Percentiles rank a stretch among this genome's conserved stretches.
Conservation (phyloP, 2,797 vertebrate genomes). For the Alosa sapidissima region DNA sequence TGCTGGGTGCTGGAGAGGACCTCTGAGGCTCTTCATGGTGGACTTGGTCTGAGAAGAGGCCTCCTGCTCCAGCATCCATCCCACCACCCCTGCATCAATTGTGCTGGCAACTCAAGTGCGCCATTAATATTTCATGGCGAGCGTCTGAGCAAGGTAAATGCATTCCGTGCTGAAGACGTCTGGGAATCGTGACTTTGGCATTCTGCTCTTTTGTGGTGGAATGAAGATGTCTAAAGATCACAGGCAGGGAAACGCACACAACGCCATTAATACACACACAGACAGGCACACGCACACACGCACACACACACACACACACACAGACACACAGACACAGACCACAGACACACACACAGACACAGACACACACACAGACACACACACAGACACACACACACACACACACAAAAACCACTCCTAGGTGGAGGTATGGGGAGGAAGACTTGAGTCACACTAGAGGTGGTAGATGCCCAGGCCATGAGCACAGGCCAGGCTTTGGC, state of each 20-base stretch:
- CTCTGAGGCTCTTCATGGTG: background rate
- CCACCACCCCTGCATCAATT: constrained; percentile 55
- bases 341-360: background rate
- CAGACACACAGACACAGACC: background rate
- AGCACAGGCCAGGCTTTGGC: background rate
- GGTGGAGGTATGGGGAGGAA: background rate
- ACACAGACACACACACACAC: background rate
- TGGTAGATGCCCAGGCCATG: background rate
- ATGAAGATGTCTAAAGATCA: constrained; percentile 57
- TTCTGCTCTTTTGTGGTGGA: constrained; percentile 60
- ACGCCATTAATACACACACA: background rate
- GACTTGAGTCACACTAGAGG: background rate
- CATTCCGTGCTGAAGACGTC: constrained; percentile 63
- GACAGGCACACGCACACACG: no score
- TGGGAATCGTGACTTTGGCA: constrained; percentile 54
- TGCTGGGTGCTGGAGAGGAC: background rate
- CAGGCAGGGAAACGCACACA: constrained; percentile 49
- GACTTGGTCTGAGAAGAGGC: background rate
- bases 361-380: background rate
- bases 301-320: no score
- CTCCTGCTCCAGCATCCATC: background rate
- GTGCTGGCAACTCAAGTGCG: constrained; percentile 59
- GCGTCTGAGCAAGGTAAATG: constrained; percentile 64
- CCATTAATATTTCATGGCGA: constrained; percentile 69
- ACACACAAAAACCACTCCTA: background rate